phyloP scores from a whole-genome alignment of 2,888 invertebrate species.

The Sinotaia quadrata region DNA sequence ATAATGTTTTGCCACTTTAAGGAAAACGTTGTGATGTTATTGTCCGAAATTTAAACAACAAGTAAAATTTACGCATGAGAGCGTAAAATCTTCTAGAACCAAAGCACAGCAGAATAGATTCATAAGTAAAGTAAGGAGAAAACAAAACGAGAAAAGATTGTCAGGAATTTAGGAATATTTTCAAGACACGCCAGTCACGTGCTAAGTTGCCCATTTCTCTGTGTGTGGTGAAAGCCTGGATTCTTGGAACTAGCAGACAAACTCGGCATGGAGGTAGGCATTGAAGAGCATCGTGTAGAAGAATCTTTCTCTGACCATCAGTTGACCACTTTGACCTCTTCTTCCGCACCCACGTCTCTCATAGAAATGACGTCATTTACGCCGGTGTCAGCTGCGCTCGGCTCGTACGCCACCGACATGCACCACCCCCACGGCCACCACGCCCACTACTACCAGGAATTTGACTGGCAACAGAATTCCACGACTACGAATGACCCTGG shows the following conservation, averaged over 20 bases:
- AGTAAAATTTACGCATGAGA: too few species aligned
- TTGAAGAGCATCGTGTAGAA: conserved; percentile 10
- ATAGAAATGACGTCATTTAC: conserved; percentile 18
- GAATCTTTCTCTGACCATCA: conserved; percentile 11
- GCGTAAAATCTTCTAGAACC: too few species aligned
- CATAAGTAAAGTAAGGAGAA: too few species aligned
- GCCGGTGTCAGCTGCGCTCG: conserved; percentile 12
- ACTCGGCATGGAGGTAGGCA: conserved; percentile 1
- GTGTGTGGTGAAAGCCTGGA: not conserved
- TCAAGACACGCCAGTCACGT: too few species aligned
- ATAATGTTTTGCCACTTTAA: too few species aligned
- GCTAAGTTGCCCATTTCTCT: too few species aligned
- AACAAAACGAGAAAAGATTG: not conserved
- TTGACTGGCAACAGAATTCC: conserved; percentile 34
- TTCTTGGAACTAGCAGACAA: not conserved
- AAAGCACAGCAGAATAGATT: too few species aligned
- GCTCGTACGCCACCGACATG: conserved; percentile 25
- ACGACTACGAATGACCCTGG: conserved; percentile 4
- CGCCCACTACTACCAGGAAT: conserved; percentile 26
- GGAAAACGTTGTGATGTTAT: too few species aligned
- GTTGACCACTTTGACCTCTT: conserved; percentile 24
- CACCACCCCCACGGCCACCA: conserved; percentile 19
- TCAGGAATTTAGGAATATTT: too few species aligned
- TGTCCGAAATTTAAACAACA: too few species aligned
- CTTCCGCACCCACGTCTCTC: conserved; percentile 19